A percentile compares a stretch with the other conserved stretches of the same genome.
phyloP scores from a whole-genome alignment of 1,140 invertebrate species.

The Akabosia matsudoensis region DNA sequence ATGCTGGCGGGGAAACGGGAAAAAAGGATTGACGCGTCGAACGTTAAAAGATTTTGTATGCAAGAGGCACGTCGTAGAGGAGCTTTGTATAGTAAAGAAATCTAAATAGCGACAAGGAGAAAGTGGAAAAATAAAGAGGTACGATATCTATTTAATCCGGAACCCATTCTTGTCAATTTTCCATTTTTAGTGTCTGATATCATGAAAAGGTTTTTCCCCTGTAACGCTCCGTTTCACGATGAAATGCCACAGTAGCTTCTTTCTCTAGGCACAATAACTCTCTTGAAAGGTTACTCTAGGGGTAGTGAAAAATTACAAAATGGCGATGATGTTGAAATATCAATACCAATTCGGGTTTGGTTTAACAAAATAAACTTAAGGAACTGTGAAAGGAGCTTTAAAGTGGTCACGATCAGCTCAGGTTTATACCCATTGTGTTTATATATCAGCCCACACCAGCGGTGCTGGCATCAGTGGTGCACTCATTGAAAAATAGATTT shows the following conservation, averaged over 20 bases:
- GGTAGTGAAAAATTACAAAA: neutral
- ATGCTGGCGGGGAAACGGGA: neutral
- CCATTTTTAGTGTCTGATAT: slow-evolving; percentile 22
- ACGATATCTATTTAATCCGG: slow-evolving; percentile 20
- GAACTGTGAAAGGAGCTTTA: neutral
- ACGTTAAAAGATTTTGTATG: too few relatives aligned
- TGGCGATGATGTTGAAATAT: neutral
- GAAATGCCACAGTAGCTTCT: too few relatives aligned
- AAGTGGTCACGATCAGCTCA: neutral
- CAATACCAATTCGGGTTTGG: neutral
- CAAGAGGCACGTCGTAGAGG: neutral
- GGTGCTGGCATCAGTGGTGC: too few relatives aligned
- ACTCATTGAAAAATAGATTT: slow-evolving; percentile 11
- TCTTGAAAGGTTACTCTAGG: slow-evolving; percentile 23
- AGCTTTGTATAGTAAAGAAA: neutral
- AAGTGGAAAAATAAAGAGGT: neutral
- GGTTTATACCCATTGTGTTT: slow-evolving; percentile 1
- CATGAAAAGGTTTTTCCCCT: slow-evolving; percentile 4
- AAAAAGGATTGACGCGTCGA: too few relatives aligned
- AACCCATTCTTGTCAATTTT: slow-evolving; percentile 24
- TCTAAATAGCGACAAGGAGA: neutral
- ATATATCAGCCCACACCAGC: too few relatives aligned
- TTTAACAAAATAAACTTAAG: neutral
- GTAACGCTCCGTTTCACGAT: slow-evolving; percentile 19
- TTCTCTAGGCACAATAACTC: slow-evolving; percentile 22